phyloP scores from a whole-genome alignment of 2,888 invertebrate genomes.

The Cantharis rufa region DNA sequence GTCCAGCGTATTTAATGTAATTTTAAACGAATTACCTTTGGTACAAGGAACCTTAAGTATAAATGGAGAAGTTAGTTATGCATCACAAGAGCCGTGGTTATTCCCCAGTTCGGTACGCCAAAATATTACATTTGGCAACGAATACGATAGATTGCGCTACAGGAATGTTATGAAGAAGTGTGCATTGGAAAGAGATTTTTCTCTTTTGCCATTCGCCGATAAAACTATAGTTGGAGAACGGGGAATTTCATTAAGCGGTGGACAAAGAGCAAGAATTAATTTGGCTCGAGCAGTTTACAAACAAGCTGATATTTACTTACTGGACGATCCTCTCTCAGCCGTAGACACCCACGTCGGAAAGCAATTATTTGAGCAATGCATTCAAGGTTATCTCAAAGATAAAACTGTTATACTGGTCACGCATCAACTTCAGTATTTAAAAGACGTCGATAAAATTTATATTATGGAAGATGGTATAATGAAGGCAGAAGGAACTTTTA shows the following conservation, averaged over 20 bases:
- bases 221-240: slow-evolving; percentile 83
- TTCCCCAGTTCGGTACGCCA: slow-evolving; percentile 84
- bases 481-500: slow-evolving; percentile 69
- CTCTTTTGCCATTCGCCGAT: slow-evolving; percentile 79
- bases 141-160: slow-evolving; percentile 69
- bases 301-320: slow-evolving; percentile 81
- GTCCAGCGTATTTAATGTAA: slow-evolving; percentile 60
- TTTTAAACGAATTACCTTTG: slow-evolving; percentile 76
- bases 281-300: slow-evolving; percentile 86
- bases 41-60: slow-evolving; percentile 68
- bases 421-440: slow-evolving; percentile 72
- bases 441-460: slow-evolving; percentile 64
- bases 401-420: slow-evolving; percentile 79
- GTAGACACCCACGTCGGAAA: slow-evolving; percentile 92
- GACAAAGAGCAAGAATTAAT: slow-evolving; percentile 87
- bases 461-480: slow-evolving; percentile 63
- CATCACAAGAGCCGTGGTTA: slow-evolving; percentile 87
- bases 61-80: slow-evolving; percentile 75
- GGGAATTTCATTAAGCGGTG: slow-evolving; percentile 78
- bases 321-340: slow-evolving; percentile 91
- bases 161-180: slow-evolving; percentile 72
- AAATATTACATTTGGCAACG: slow-evolving; percentile 88
- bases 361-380: slow-evolving; percentile 84
- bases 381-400: slow-evolving; percentile 66
- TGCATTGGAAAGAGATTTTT: slow-evolving; percentile 74